These are phyloP conservation scores for Bergia sp. DNA, from an alignment of 92 coral and sea anemone genomes.

Conservation along the genomic window DNA sequence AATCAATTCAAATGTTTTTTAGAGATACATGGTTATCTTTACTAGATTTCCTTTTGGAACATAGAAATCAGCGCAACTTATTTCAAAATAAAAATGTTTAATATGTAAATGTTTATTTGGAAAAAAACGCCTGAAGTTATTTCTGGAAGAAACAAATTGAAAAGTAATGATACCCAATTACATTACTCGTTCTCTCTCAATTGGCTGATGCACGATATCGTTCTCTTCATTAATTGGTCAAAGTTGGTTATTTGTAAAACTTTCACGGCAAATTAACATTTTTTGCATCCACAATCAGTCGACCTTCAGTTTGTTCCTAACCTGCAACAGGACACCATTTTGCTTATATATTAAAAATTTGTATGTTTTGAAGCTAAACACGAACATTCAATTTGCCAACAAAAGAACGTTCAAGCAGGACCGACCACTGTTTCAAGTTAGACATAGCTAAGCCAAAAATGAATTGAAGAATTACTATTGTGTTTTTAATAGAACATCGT, in stretches of 20 bases:
- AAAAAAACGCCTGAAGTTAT: conserved; percentile 1
- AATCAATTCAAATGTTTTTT: not conserved
- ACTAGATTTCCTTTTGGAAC: not conserved
- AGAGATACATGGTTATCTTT: not conserved
- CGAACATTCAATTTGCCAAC: not conserved
- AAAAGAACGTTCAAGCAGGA: no score
- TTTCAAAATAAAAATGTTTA: conserved; percentile 13
- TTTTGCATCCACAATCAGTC: not conserved
- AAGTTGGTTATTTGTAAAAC: conserved; percentile 1
- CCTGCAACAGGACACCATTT: not conserved
- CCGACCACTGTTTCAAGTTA: no score
- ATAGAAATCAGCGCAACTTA: not conserved
- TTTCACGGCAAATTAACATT: not conserved
- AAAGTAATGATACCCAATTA: conserved; percentile 15
- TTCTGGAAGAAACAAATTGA: conserved; percentile 17
- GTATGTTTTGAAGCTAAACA: not conserved
- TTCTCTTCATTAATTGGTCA: not conserved
- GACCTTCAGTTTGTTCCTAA: not conserved
- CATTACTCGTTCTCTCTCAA: not conserved
- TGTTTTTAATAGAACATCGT: not conserved
- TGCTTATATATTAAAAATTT: not conserved
- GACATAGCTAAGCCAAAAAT: no score
- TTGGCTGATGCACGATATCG: not conserved
- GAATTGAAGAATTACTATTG: not conserved
- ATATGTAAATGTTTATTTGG: conserved; percentile 8